Evolutionary conservation across 2,113 vertebrate species (phyloP), one percentile per base, ranked within the genome.

Genomic region (Lophius piscatorius): DNA sequence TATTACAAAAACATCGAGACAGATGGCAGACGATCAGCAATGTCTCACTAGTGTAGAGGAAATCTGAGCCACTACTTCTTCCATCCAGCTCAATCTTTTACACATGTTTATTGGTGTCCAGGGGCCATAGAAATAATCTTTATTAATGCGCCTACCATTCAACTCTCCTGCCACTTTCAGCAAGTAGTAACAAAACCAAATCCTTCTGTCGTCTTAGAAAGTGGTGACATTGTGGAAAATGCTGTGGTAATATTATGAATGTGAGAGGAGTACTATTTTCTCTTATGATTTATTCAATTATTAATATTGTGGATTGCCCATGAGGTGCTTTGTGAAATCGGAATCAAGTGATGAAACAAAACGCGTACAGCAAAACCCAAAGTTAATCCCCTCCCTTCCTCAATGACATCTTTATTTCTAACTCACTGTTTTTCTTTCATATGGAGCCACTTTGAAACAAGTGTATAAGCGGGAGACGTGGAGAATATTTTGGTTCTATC

Each of bases 101-200:
- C n/a, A 38, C n/a, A n/a, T 45, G 42, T 76, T 63, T 68, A 63
- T 41, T 50, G 21, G 11, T 67, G 52, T 54, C 65, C 71, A 17
- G 9, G 61, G 58, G 58, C 41, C 51, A 39, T 9, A 59, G 29
- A 59, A 14, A 56, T 6, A 4, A 23, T 31, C 29, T 29, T 70
- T 54, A 73, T 64, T 63, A 26, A 78, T 67, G 58, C 40, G n/a
- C 26, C 39, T 42, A 47, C 39, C 14, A 47, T 57, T 58, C 38
- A 61, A 31, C 45, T 14, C 58, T 63, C 36, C 54, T 4, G 8
- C n/a, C 14, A 16, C 14, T 68, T 42, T 65, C 34, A 56, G 35
- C 36, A 62, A 33, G 42, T 35, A 40, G 9, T 22, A 26, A 44
- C 22, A 55, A 33, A 9, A 24, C 45, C 45, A 8, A 56, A 49